These are phyloP conservation scores for Amazona ochrocephala DNA, from an alignment of 2,797 vertebrate species.

Conservation along the genomic window DNA sequence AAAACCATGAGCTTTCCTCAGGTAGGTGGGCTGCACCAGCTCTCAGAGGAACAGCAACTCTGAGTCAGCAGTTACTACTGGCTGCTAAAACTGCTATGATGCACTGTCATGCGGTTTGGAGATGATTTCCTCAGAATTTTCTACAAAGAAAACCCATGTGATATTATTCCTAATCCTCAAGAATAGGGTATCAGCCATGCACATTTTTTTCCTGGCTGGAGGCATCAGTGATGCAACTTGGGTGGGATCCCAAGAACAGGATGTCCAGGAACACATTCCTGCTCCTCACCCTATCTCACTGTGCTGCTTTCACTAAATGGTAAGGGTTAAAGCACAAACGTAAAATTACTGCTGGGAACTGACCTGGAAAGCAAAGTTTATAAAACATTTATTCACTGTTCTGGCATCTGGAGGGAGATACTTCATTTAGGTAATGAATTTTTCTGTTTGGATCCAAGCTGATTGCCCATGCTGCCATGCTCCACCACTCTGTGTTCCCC, in stretches of 20 bases:
- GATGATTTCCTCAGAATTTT: background rate
- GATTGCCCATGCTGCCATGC: background rate
- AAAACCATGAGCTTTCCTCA: background rate
- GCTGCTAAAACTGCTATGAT: background rate
- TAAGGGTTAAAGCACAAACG: conserved; percentile 13
- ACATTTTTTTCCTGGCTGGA: background rate
- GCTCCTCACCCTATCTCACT: background rate
- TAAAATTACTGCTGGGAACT: background rate
- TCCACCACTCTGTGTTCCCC: background rate
- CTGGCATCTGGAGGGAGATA: conserved; percentile 30
- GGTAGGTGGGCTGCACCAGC: background rate
- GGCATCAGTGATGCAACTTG: rapidly evolving
- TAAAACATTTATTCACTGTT: conserved; percentile 48
- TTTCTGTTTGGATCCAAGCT: conserved; percentile 17
- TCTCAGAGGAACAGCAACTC: background rate
- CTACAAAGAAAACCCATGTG: background rate
- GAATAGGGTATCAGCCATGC: background rate
- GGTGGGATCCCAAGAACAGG: background rate
- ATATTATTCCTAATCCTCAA: background rate
- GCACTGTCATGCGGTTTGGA: background rate
- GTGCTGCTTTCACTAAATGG: background rate
- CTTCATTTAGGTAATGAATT: conserved; percentile 42
- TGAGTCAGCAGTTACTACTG: background rate
- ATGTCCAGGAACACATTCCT: background rate
- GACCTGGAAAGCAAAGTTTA: conserved; percentile 48